Percentiles rank a stretch among this genome's conserved stretches.
Conservation (phyloP, 2,888 invertebrate genomes). For the Drosophila demipolita region DNA sequence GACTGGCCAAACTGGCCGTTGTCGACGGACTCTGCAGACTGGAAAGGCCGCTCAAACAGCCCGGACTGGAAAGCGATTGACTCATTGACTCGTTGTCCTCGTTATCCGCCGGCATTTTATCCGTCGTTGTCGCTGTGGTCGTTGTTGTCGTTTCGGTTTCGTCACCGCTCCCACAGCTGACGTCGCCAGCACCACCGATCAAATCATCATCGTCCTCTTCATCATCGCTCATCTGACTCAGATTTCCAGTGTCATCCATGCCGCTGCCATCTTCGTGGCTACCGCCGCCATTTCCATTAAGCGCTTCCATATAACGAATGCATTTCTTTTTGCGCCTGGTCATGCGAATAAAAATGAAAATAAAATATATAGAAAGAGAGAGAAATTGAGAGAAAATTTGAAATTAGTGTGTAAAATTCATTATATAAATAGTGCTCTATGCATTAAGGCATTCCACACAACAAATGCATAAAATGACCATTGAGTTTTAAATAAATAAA, state of each 20-base stretch:
- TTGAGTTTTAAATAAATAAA: neutral
- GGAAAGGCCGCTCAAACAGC: slow-evolving; percentile 89
- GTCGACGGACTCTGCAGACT: slow-evolving; percentile 90
- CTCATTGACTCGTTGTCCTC: slow-evolving; percentile 88
- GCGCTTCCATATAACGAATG: slow-evolving; percentile 96
- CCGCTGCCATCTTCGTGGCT: slow-evolving; percentile 86
- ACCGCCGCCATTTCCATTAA: slow-evolving; percentile 84
- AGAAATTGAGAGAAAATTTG: neutral
- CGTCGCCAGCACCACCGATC: slow-evolving; percentile 92
- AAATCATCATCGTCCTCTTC: slow-evolving; percentile 86
- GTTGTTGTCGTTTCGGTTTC: slow-evolving; percentile 71
- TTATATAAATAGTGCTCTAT: slow-evolving; percentile 9
- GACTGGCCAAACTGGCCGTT: slow-evolving; percentile 91
- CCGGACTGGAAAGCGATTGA: slow-evolving; percentile 87
- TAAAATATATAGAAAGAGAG: neutral
- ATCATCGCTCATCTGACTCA: slow-evolving; percentile 72
- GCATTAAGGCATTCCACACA: slow-evolving; percentile 44
- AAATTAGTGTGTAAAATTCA: neutral
- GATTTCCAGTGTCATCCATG: slow-evolving; percentile 84
- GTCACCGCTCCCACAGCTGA: slow-evolving; percentile 92
- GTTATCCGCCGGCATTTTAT: slow-evolving; percentile 88
- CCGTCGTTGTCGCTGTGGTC: slow-evolving; percentile 23
- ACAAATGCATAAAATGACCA: slow-evolving; percentile 31
- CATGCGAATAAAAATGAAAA: neutral
- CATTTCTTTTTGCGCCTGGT: slow-evolving; percentile 98